Evolutionary conservation across 2,797 vertebrate species (phyloP), one percentile per base, ranked within the genome.

Genomic region (Platalea minor): DNA sequence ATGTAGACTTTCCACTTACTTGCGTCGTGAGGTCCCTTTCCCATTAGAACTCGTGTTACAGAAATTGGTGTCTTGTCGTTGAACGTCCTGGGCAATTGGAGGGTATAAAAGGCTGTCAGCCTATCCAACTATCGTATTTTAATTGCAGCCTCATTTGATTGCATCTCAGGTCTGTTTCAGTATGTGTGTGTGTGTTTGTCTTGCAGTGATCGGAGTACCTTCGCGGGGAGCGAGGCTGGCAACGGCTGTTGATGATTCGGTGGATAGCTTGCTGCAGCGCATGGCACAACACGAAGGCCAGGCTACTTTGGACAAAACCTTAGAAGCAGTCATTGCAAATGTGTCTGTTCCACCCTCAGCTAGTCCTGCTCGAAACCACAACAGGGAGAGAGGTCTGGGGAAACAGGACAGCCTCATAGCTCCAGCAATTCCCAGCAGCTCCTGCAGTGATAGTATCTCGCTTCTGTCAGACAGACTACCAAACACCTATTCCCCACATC

Each of bases 181-280:
- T 35, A 0, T 16, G 2, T 9, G 25, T 45, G 6, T 60, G 31
- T 35, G 35, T 63, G 86, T n/a, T 84, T 95, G 56, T 78, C 67
- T 94, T 93, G 43, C 96, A 98, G 98, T 93, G 61, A 84, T 88
- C 2, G 96, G 96, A 35, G 89, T 91, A 18, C 91, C 97, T 0
- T 19, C 95, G 3, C 96, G 98, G 43, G 93, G 82, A n/a, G 59
- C 97, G 0, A 97, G 98, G 85, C 93, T 98, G 75, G 79, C 96
- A 7, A 64, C 95, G 8, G 69, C 96, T 14, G 75, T 81, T 9
- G 98, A 98, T 4, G 98, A 98, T 20, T 39, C 97, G 0, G 96
- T 97, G 94, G 98, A 98, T 48, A 61, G 91, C 39, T 91, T 98
- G 7, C 95, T 98, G 50, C 98, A 98, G 83, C 98, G 98, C 69